Base-by-base conservation (phyloP, 2,797 vertebrate genomes). In the Siniperca scherzeri region DNA sequence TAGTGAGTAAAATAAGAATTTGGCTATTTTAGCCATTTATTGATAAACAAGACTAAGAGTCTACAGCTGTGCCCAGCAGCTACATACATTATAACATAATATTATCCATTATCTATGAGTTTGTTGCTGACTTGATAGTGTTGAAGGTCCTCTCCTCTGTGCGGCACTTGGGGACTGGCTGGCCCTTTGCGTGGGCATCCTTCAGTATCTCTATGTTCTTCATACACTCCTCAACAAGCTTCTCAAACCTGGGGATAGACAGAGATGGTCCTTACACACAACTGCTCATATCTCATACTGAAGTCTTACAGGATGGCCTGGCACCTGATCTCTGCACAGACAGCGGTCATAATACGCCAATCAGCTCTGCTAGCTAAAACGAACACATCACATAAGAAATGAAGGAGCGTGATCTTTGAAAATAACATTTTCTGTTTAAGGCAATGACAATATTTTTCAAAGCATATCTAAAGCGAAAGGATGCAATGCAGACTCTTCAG, bases 91-190 rank as follows among this genome's bases (percentile, higher is more conserved):
- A 17, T 13, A 30, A 59, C 27, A 50, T 40, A 33, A 40, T 19
- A n/a, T 27, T 50, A 42, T 74, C 1, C 30, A 76, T 77, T 27
- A 59, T 69, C 11, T 30, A 21, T 59, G 55, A 46, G 17, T 70
- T 76, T 50, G 71, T 12, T 66, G 66, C 96, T 94, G 84, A 98
- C 98, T 97, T 98, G 91, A 97, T 75, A 30, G 95, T 46, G 65
- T 91, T 97, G 89, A 97, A 91, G 25, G 97, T 99, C 80, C 97
- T 95, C 90, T 98, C 97, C 88, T 98, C 97, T 0, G 96, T 97
- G 91, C 86, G 97, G 91, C 95, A 96, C 56, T 83, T 92, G 21
- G 97, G 98, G 0, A 96, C 94, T 0, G 96, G 96, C 9, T 93
- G 95, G 50, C 97, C 97, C n/a, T 96, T 96, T 56, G 96, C 86